Conservation (phyloP, 2,113 vertebrate species). For the Sakesphorus luctuosus region DNA sequence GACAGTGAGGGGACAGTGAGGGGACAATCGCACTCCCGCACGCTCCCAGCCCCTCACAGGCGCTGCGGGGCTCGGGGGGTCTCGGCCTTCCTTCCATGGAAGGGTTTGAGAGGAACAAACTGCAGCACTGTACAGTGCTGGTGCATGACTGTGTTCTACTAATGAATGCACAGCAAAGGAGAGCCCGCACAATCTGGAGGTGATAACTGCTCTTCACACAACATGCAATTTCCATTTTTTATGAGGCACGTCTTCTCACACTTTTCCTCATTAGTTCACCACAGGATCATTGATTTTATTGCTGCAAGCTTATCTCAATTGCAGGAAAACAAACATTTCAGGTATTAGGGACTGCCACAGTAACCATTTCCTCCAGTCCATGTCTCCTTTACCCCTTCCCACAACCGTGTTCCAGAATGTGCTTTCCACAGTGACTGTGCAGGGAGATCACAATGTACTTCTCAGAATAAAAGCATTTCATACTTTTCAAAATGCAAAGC, state of each 20-base stretch:
- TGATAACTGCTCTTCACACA: not conserved
- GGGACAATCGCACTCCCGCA: no score
- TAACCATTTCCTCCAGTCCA: not conserved
- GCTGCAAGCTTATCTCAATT: not conserved
- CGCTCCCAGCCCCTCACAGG: no score
- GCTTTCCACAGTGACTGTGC: not conserved
- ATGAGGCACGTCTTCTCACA: not conserved
- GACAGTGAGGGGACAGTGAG: no score
- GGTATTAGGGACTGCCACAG: not conserved
- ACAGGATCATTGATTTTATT: not conserved
- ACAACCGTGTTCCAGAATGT: not conserved
- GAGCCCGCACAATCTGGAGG: not conserved
- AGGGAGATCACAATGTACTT: not conserved
- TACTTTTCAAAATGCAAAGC: not conserved
- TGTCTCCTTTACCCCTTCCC: not conserved
- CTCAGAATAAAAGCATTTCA: not conserved
- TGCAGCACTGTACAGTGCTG: fast-evolving
- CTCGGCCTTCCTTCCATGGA: not conserved
- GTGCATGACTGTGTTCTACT: not conserved
- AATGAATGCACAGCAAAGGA: not conserved
- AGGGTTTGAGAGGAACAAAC: not conserved
- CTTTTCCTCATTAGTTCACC: not conserved
- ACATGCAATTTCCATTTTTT: not conserved
- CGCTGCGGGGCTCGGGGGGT: no score
- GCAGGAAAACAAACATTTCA: not conserved